These are phyloP conservation scores for Leptonema lineaticorne DNA, from an alignment of 1,140 invertebrate species.

Conservation along the genomic window DNA sequence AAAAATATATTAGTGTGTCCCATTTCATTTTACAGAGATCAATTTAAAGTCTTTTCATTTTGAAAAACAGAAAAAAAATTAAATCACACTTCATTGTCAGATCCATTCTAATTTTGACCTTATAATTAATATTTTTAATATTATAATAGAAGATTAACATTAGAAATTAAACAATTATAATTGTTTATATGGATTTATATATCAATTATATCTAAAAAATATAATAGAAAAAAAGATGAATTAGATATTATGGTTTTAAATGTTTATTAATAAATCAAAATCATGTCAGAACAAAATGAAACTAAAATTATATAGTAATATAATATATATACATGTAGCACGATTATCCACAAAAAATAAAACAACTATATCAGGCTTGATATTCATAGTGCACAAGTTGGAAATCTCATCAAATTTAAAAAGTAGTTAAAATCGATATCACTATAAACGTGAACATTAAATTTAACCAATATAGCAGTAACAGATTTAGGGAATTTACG, in stretches of 20 bases:
- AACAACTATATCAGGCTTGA: slow-evolving; percentile 41
- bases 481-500: slow-evolving; percentile 7
- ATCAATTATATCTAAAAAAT: no score
- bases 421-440: slow-evolving; percentile 35
- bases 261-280: slow-evolving; percentile 43
- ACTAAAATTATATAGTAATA: slow-evolving; percentile 42
- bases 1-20: no score
- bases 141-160: no score
- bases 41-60: no score
- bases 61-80: no score
- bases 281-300: slow-evolving; percentile 42
- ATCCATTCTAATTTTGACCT: no score
- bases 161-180: no score
- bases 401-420: slow-evolving; percentile 40
- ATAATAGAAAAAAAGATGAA: no score
- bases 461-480: slow-evolving; percentile 32
- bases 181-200: no score
- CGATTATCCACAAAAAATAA: slow-evolving; percentile 43
- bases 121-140: no score
- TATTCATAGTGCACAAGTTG: slow-evolving; percentile 42
- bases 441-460: slow-evolving; percentile 39
- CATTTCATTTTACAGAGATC: no score
- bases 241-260: slow-evolving; percentile 41
- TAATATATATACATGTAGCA: slow-evolving; percentile 43
- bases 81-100: no score